These are phyloP conservation scores for Gymnothorax reevesii DNA, from an alignment of 2,797 vertebrate genomes.

Conservation along the genomic window DNA sequence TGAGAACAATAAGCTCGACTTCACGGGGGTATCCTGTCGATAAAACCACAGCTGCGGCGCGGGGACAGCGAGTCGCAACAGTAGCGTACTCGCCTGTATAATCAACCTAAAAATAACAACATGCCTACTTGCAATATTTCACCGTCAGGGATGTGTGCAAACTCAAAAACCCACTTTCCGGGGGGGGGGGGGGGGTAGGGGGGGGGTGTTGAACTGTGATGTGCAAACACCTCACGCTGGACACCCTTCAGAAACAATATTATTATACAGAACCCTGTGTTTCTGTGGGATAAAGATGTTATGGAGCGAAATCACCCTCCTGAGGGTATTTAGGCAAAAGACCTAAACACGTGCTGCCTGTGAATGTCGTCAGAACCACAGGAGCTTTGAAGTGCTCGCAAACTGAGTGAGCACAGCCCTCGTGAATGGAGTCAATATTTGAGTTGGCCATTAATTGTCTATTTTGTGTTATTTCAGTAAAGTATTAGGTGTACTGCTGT, in stretches of 20 bases:
- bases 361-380: background rate
- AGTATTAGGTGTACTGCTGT: background rate
- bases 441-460: conserved; percentile 32
- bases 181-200: background rate
- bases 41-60: conserved; percentile 22
- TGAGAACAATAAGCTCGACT: conserved; percentile 12
- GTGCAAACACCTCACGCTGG: conserved; percentile 31
- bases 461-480: background rate
- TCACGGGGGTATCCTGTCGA: background rate
- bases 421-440: conserved; percentile 43
- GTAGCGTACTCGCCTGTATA: conserved; percentile 28
- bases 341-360: conserved; percentile 38
- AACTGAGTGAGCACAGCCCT: conserved; percentile 34
- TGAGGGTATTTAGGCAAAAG: conserved; percentile 43
- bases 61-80: conserved; percentile 22
- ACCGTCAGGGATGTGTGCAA: conserved; percentile 20
- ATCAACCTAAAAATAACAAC: conserved; percentile 37
- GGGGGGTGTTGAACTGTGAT: background rate
- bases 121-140: conserved; percentile 8
- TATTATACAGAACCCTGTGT: conserved; percentile 43
- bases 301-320: conserved; percentile 44
- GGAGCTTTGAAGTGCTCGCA: conserved; percentile 29
- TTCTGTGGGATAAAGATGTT: conserved; percentile 22
- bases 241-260: conserved; percentile 34
- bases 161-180: conserved; percentile 14